Evolutionary conservation across 2,888 invertebrate genomes (phyloP).

Genomic region (Seladonia tumulorum): DNA sequence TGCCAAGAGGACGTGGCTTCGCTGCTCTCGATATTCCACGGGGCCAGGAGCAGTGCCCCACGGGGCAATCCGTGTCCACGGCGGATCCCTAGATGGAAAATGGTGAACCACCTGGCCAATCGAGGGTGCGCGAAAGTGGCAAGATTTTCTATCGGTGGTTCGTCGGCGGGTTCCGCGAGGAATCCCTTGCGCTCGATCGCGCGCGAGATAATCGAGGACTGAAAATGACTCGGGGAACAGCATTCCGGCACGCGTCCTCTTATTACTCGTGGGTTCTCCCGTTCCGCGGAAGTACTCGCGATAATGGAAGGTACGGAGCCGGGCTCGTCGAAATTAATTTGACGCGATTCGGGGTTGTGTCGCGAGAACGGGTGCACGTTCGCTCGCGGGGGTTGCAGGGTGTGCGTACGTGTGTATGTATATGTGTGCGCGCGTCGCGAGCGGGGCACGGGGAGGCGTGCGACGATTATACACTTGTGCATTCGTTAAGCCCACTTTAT

Average conservation of each 20-base stretch:
- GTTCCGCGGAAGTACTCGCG: conserved; percentile 42
- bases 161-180: neutral
- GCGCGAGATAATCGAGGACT: conserved; percentile 64
- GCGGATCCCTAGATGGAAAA: neutral
- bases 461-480: conserved; percentile 59
- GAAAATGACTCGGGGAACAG: conserved; percentile 61
- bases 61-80: neutral
- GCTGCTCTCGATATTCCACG: neutral
- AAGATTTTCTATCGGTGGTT: conserved; percentile 2
- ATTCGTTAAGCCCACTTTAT: conserved; percentile 63
- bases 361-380: neutral
- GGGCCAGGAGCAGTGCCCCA: neutral
- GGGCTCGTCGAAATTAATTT: conserved; percentile 64
- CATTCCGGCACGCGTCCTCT: conserved; percentile 26
- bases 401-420: neutral
- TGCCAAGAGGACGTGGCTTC: neutral
- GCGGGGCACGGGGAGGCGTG: conserved; percentile 17
- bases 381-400: neutral
- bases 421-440: neutral
- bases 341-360: conserved; percentile 57
- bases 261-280: conserved; percentile 45
- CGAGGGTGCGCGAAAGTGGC: neutral
- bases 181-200: neutral
- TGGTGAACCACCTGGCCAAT: neutral
- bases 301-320: conserved; percentile 46